Conservation (phyloP, 2,113 vertebrate genomes). For the Lasiurus borealis region DNA sequence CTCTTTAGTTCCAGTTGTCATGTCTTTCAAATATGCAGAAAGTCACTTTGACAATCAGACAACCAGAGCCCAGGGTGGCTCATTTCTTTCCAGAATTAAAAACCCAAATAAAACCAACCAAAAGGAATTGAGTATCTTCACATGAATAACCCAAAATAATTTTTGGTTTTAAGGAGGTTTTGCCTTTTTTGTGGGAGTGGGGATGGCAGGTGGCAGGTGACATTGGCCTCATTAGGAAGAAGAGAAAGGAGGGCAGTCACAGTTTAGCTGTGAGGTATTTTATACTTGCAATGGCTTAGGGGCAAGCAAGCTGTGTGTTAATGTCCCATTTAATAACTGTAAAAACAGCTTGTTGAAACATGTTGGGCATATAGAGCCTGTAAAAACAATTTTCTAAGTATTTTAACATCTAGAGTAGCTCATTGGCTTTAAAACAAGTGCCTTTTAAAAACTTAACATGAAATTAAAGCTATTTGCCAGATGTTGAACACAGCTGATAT, state of each 20-base stretch:
- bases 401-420: neutral
- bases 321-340: slow-evolving; percentile 42
- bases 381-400: slow-evolving; percentile 64
- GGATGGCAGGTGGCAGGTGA: neutral
- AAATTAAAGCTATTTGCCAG: slow-evolving; percentile 53
- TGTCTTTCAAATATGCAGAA: neutral
- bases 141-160: neutral
- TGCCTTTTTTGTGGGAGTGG: neutral
- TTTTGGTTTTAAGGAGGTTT: neutral
- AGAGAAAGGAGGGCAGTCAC: neutral
- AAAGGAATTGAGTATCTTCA: neutral
- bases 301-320: neutral
- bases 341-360: slow-evolving; percentile 53
- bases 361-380: slow-evolving; percentile 42
- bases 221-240: neutral
- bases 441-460: neutral
- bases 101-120: neutral
- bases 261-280: neutral
- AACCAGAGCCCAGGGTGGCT: neutral
- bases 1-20: neutral
- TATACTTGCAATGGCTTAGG: neutral
- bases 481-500: neutral
- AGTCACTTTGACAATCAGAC: neutral
- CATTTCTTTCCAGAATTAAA: slow-evolving; percentile 37
- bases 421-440: slow-evolving; percentile 28